Evolutionary conservation across 2,888 invertebrate genomes (phyloP).

Genomic region (Unio pictorum): DNA sequence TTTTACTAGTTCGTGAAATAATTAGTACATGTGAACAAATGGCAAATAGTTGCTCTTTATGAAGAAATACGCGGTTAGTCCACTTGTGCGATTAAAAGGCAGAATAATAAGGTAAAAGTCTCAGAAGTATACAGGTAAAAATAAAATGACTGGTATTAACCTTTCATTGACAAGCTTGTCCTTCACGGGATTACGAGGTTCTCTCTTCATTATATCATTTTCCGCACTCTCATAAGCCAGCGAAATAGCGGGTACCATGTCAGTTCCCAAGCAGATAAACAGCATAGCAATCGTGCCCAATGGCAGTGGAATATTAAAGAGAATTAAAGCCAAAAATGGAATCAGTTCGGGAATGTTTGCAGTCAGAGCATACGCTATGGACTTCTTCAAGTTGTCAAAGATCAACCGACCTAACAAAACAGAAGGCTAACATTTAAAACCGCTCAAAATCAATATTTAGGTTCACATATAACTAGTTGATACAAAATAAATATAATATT

Average conservation of each 20-base stretch:
- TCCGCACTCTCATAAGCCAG: conserved; percentile 93
- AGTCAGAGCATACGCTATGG: conserved; percentile 96
- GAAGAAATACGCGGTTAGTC: too few relatives aligned
- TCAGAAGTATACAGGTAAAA: too few relatives aligned
- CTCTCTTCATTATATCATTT: conserved; percentile 94
- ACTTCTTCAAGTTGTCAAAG: conserved; percentile 98
- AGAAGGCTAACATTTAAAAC: neutral
- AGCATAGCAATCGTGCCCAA: conserved; percentile 97
- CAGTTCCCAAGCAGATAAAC: conserved; percentile 99
- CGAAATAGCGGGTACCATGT: conserved; percentile 96
- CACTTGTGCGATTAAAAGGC: too few relatives aligned
- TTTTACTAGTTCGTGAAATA: too few relatives aligned
- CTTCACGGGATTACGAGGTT: conserved; percentile 88
- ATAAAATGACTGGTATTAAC: conserved; percentile 73
- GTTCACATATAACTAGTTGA: too few relatives aligned
- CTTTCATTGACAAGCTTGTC: conserved; percentile 96
- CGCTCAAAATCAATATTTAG: too few relatives aligned
- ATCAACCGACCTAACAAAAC: conserved; percentile 78
- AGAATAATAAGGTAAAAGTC: too few relatives aligned
- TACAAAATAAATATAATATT: too few relatives aligned
- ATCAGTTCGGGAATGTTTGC: conserved; percentile 99
- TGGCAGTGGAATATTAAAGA: conserved; percentile 93
- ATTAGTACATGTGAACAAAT: too few relatives aligned
- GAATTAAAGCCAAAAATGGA: conserved; percentile 96
- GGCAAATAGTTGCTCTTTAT: too few relatives aligned